phyloP scores from a whole-genome alignment of 2,888 invertebrate genomes.

The Coelogynopora nodosa region DNA sequence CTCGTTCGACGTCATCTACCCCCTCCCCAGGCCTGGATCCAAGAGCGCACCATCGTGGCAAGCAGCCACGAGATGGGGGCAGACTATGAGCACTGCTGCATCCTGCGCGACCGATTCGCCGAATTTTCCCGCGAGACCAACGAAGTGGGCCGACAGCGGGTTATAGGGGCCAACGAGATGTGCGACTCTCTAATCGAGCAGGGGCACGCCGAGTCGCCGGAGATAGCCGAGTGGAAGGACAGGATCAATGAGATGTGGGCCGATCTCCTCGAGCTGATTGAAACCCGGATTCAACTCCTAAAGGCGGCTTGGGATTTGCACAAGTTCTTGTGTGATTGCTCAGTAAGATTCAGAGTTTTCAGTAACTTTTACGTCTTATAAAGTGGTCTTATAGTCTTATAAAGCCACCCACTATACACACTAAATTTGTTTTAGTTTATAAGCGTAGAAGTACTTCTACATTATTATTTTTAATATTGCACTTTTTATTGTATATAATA shows the following conservation, averaged over 20 bases:
- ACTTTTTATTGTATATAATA: no score
- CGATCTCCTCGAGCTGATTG: slow-evolving; percentile 91
- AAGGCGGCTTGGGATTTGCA: slow-evolving; percentile 91
- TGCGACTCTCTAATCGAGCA: slow-evolving; percentile 86
- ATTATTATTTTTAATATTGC: no score
- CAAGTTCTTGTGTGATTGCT: slow-evolving; percentile 98
- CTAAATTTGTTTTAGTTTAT: no score
- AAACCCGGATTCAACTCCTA: slow-evolving; percentile 70
- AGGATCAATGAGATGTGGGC: slow-evolving; percentile 93
- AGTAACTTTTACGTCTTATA: no score
- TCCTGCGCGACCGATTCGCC: slow-evolving; percentile 92
- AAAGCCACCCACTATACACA: no score
- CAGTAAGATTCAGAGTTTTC: no score
- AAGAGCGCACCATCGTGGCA: slow-evolving; percentile 64
- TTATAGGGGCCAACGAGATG: slow-evolving; percentile 83
- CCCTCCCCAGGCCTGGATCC: slow-evolving; percentile 47
- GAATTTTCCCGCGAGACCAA: slow-evolving; percentile 97
- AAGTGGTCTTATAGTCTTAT: no score
- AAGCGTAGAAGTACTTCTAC: no score
- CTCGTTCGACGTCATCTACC: no score
- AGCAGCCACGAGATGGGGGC: slow-evolving; percentile 95
- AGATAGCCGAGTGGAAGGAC: slow-evolving; percentile 99
- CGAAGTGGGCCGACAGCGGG: slow-evolving; percentile 88
- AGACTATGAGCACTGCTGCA: slow-evolving; percentile 82
- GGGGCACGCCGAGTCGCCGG: slow-evolving; percentile 94